These are phyloP conservation scores for Cryptosula pallasiana DNA, from an alignment of 2,888 invertebrate genomes.

Conservation along the genomic window DNA sequence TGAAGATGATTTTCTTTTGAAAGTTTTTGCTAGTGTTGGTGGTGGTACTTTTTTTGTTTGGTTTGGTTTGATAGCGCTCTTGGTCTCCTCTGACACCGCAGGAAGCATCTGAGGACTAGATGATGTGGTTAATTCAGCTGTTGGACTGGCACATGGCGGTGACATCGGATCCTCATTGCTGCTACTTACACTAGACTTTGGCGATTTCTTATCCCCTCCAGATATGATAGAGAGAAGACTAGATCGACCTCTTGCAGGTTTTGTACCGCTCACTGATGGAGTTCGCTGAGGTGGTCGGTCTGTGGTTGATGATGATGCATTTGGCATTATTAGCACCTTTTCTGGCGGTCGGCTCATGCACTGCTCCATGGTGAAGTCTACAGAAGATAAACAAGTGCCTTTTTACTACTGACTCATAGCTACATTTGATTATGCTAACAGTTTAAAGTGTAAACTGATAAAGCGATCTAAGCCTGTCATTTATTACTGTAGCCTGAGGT, in stretches of 20 bases:
- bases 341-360: conserved; percentile 1
- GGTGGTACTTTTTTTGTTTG: not conserved
- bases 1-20: not conserved
- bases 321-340: conserved; percentile 17
- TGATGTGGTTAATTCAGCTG: not conserved
- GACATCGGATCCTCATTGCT: not conserved
- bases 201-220: not conserved
- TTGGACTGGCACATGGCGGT: not conserved
- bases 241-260: not conserved
- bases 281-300: not conserved
- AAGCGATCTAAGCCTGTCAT: no score
- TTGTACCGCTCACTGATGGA: not conserved
- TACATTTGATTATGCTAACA: no score
- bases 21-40: conserved; percentile 7
- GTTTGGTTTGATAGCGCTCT: no score
- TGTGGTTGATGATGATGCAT: not conserved
- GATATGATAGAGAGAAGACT: conserved; percentile 18
- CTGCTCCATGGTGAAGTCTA: conserved; percentile 20
- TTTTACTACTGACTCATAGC: no score
- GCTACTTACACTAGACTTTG: not conserved
- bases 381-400: not conserved
- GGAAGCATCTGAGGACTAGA: not conserved
- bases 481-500: no score
- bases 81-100: not conserved
- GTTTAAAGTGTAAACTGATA: no score